Conservation (phyloP, 2,113 vertebrate species). For the Henicopernis longicauda region DNA sequence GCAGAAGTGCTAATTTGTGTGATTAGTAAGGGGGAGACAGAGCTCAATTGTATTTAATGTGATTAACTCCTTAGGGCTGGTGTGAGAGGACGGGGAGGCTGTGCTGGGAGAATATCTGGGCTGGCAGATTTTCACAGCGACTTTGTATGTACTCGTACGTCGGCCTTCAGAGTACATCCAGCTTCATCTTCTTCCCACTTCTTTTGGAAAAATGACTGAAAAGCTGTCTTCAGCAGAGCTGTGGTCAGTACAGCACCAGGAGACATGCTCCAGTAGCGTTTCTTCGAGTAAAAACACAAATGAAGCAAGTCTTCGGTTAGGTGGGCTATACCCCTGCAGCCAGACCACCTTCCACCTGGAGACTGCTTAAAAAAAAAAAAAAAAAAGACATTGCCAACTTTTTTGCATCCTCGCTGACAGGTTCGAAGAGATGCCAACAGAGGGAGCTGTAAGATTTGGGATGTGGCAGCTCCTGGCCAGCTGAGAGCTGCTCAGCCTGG, state of each 20-base stretch:
- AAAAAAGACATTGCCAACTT: background rate
- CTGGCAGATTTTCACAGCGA: background rate
- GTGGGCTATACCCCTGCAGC: rapidly evolving
- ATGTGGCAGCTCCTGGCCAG: background rate
- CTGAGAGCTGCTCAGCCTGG: background rate
- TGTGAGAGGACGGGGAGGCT: background rate
- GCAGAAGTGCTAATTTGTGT: background rate
- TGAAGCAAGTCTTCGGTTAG: rapidly evolving
- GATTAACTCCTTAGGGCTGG: background rate
- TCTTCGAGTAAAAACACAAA: background rate
- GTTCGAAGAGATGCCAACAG: constrained; percentile 52
- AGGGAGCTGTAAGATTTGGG: constrained; percentile 66
- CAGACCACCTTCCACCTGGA: rapidly evolving
- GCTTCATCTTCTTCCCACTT: background rate
- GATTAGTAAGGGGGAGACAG: background rate
- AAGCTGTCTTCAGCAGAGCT: background rate
- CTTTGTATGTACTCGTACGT: rapidly evolving
- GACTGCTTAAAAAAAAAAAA: too few relatives aligned
- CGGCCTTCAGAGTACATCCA: background rate
- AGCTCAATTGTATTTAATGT: background rate
- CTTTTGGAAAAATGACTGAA: background rate
- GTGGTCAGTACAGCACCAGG: background rate
- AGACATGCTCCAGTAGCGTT: rapidly evolving
- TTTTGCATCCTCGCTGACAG: background rate
- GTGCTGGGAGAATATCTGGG: background rate